Evolutionary conservation across 2,113 vertebrate genomes (phyloP).

Genomic region (Apteryx owenii): DNA sequence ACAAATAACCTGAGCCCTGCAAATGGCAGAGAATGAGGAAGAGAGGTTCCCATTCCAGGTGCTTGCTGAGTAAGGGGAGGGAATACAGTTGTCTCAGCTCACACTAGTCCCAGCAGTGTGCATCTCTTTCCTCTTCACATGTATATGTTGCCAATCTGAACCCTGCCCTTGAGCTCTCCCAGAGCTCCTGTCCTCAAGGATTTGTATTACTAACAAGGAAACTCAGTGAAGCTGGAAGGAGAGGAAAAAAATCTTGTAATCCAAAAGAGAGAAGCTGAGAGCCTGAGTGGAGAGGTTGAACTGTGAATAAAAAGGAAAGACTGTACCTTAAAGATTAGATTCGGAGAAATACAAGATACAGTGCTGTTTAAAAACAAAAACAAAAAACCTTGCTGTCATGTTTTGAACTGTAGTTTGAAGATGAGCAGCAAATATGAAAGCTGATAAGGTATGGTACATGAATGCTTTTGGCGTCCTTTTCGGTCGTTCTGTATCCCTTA

Average conservation of each 20-base stretch:
- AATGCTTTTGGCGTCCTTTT: background rate
- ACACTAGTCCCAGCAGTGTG: rapidly evolving
- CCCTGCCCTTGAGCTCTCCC: background rate
- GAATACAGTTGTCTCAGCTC: background rate
- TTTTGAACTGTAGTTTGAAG: background rate
- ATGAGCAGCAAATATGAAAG: background rate
- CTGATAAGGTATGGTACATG: background rate
- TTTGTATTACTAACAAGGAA: background rate
- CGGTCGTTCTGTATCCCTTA: background rate
- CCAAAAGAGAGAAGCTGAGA: background rate
- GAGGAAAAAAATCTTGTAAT: background rate
- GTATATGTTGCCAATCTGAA: background rate
- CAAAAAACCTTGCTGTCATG: background rate
- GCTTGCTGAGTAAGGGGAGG: rapidly evolving
- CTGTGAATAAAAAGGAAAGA: background rate
- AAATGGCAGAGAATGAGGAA: rapidly evolving
- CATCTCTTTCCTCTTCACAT: background rate
- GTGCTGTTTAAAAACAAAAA: too few species aligned
- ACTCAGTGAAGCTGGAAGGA: background rate
- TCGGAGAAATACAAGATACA: background rate
- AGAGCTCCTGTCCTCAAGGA: background rate
- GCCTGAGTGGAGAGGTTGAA: background rate
- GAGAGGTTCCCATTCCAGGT: background rate
- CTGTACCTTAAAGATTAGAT: background rate
- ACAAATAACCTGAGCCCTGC: background rate